phyloP scores from a whole-genome alignment of 2,888 invertebrate species.

The Acronicta psi region DNA sequence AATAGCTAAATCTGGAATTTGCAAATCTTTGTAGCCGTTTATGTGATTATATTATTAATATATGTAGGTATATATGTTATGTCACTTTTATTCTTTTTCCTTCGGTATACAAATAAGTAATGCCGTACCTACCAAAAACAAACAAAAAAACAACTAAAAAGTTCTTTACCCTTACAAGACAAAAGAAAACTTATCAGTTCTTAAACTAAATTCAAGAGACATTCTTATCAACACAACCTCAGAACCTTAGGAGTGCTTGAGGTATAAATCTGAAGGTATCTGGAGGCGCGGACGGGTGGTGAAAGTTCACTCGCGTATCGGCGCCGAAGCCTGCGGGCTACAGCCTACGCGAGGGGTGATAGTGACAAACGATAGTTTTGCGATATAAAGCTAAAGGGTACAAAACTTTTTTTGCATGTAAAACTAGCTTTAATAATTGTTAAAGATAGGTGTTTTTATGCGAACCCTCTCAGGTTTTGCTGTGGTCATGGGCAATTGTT shows the following conservation, averaged over 20 bases:
- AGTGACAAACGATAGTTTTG: constrained; percentile 47
- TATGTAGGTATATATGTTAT: too few species aligned
- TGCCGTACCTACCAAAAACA: neutral
- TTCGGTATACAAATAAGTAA: too few species aligned
- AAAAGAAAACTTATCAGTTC: neutral
- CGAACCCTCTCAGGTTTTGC: neutral
- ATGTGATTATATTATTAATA: too few species aligned
- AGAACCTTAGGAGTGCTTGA: constrained; percentile 56
- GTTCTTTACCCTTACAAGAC: neutral
- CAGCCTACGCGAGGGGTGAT: constrained; percentile 68
- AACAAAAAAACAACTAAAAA: neutral
- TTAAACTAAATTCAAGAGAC: constrained; percentile 22
- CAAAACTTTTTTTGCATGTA: neutral
- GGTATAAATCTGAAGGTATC: constrained; percentile 74
- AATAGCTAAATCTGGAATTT: too few species aligned
- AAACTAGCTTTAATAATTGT: neutral
- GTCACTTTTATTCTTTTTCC: too few species aligned
- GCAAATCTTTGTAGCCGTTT: too few species aligned
- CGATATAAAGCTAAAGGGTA: constrained; percentile 25
- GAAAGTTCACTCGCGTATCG: constrained; percentile 77
- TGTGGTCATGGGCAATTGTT: neutral
- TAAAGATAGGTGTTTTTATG: neutral
- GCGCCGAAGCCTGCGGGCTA: constrained; percentile 70
- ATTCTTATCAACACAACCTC: constrained; percentile 55
- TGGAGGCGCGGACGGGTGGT: constrained; percentile 76